Conservation (phyloP, 2,113 vertebrate genomes). For the Neogale vison region DNA sequence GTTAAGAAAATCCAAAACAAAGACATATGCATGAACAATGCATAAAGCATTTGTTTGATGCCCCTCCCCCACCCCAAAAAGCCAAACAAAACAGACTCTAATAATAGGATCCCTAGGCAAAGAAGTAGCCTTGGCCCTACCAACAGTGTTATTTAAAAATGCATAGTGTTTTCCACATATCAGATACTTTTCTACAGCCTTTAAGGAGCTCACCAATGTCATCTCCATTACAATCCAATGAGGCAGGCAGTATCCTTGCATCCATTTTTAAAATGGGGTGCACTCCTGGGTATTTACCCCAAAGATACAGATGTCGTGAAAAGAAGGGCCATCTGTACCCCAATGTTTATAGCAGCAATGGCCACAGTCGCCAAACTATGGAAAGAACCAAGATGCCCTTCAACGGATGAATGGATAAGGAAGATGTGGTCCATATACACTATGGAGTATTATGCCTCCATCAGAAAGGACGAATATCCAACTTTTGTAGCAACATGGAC, state of each 20-base stretch:
- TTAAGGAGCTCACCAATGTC: not conserved
- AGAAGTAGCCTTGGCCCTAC: not conserved
- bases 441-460: too few species aligned
- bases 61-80: not conserved
- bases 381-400: too few species aligned
- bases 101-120: not conserved
- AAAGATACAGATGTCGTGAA: too few species aligned
- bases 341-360: too few species aligned
- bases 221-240: not conserved
- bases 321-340: too few species aligned
- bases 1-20: not conserved
- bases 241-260: not conserved
- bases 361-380: too few species aligned
- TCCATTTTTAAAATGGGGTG: not conserved
- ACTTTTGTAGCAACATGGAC: too few species aligned
- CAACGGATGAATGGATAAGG: too few species aligned
- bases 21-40: not conserved
- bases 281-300: too few species aligned
- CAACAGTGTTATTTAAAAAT: not conserved
- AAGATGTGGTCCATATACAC: too few species aligned
- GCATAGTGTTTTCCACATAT: not conserved
- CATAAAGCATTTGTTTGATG: not conserved
- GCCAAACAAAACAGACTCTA: not conserved
- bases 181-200: not conserved
- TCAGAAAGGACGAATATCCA: too few species aligned